Conservation (phyloP, 2,113 vertebrate species). For the Oryzias javanicus region DNA sequence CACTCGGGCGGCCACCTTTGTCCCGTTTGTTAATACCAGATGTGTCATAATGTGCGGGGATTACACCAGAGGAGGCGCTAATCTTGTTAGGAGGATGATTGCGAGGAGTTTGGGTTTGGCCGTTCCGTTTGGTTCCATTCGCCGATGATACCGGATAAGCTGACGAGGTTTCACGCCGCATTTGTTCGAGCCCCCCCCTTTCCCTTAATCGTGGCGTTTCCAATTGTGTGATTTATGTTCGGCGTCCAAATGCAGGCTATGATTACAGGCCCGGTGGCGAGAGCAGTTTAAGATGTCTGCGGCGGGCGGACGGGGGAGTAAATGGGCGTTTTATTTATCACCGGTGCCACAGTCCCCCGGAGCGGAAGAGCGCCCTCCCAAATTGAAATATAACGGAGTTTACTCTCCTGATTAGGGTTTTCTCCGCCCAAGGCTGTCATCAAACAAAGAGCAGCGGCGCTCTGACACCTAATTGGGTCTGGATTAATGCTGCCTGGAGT, state of each 20-base stretch:
- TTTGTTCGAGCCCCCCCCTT: slow-evolving; percentile 59
- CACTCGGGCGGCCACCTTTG: slow-evolving; percentile 50
- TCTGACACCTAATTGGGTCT: slow-evolving; percentile 96
- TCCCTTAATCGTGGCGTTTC: slow-evolving; percentile 90
- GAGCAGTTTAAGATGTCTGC: slow-evolving; percentile 85
- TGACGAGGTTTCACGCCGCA: slow-evolving; percentile 68
- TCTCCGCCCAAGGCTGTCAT: slow-evolving; percentile 92
- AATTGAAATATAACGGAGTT: slow-evolving; percentile 99
- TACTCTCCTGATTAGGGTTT: slow-evolving; percentile 98
- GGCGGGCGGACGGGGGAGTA: slow-evolving; percentile 85
- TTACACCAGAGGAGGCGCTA: slow-evolving; percentile 63
- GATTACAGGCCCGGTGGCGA: slow-evolving; percentile 90
- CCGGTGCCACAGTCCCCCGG: slow-evolving; percentile 91
- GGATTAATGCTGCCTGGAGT: slow-evolving; percentile 93
- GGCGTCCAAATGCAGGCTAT: slow-evolving; percentile 86
- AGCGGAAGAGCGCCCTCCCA: slow-evolving; percentile 97
- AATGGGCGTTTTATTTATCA: slow-evolving; percentile 99
- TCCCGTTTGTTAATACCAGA: slow-evolving; percentile 67
- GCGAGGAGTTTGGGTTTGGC: slow-evolving; percentile 22
- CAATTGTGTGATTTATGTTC: slow-evolving; percentile 91
- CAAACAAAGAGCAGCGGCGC: slow-evolving; percentile 81
- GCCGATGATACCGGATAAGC: slow-evolving; percentile 49
- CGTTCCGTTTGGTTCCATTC: slow-evolving; percentile 61
- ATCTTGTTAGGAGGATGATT: slow-evolving; percentile 48
- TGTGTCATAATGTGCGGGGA: slow-evolving; percentile 68